Evolutionary conservation across 2,797 vertebrate species (phyloP).

Genomic region (Capromys pilorides): DNA sequence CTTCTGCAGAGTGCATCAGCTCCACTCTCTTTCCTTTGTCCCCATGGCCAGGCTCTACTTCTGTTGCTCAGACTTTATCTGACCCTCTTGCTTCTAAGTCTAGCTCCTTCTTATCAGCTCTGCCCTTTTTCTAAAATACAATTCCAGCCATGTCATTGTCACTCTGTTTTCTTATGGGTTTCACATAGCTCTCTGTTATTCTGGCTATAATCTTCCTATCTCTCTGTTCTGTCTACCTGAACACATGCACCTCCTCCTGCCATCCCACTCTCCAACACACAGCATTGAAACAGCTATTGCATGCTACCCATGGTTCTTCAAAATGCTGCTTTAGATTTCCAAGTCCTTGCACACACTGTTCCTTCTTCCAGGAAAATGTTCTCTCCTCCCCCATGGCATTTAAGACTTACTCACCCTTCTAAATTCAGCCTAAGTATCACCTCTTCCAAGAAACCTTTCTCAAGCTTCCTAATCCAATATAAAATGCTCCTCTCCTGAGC

Average conservation of each 20-base stretch:
- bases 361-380: constrained; percentile 72
- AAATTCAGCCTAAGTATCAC: constrained; percentile 63
- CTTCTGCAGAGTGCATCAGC: background rate
- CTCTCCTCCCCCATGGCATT: background rate
- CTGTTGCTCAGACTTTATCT: background rate
- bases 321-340: constrained; percentile 42
- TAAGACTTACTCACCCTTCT: constrained; percentile 69
- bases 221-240: background rate
- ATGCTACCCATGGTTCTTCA: constrained; percentile 35
- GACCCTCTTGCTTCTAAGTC: background rate
- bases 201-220: background rate
- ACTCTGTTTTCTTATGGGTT: background rate
- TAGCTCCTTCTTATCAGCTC: background rate
- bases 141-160: background rate
- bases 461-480: constrained; percentile 3
- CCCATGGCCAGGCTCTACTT: accelerated
- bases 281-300: constrained; percentile 2
- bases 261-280: background rate
- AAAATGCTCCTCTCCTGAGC: background rate
- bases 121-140: background rate
- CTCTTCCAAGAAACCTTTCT: constrained; percentile 73
- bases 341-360: constrained; percentile 53
- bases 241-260: background rate
- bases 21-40: background rate
- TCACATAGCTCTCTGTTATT: background rate